Percentiles rank a stretch among this genome's conserved stretches.
Evolutionary conservation across 2,113 vertebrate genomes (phyloP).

Genomic region (Lichenostomus cassidix): DNA sequence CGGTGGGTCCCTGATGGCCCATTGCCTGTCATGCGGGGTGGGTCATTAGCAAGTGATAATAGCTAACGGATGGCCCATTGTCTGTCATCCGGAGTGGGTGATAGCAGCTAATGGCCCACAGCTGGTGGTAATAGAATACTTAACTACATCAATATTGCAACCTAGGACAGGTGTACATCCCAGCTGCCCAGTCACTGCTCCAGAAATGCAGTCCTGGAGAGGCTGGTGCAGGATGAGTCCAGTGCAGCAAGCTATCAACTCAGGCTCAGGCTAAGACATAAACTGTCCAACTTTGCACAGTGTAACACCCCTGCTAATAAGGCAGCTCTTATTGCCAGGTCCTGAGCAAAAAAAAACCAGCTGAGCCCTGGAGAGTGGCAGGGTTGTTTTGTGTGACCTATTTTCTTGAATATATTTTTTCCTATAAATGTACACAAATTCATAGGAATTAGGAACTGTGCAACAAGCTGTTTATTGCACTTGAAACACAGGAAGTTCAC

Average conservation of each 20-base stretch:
- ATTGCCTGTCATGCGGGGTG: too few relatives aligned
- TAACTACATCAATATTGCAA: too few relatives aligned
- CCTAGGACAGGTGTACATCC: rapidly evolving
- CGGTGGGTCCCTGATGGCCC: too few relatives aligned
- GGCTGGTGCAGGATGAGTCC: not conserved
- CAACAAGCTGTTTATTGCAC: not conserved
- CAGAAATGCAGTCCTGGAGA: not conserved
- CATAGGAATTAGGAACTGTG: not conserved
- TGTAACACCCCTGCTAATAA: not conserved
- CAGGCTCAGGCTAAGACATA: not conserved
- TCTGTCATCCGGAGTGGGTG: too few relatives aligned
- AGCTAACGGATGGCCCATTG: too few relatives aligned
- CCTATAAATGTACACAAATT: not conserved
- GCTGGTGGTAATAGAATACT: too few relatives aligned
- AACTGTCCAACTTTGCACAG: not conserved
- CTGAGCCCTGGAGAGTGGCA: not conserved
- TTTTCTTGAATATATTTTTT: not conserved
- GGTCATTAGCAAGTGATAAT: too few relatives aligned
- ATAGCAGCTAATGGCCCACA: too few relatives aligned
- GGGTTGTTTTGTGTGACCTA: not conserved
- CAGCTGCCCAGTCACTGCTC: not conserved
- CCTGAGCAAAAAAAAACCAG: not conserved
- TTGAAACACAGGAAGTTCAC: not conserved
- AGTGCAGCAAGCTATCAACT: not conserved
- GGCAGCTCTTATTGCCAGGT: not conserved